phyloP scores from a whole-genome alignment of 2,113 vertebrate genomes.

The Dromaius novaehollandiae region DNA sequence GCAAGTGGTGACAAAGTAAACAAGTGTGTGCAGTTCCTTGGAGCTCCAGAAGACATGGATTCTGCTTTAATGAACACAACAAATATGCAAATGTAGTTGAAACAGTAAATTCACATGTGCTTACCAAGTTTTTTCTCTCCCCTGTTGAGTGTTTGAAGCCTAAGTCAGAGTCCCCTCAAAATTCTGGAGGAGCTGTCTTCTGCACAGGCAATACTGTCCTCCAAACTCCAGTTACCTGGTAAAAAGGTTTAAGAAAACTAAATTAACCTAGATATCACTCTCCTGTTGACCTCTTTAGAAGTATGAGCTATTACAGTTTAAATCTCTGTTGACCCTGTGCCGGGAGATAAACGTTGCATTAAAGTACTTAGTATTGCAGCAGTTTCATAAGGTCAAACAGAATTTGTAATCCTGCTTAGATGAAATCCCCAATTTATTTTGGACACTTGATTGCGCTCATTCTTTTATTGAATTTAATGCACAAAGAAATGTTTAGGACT shows the following conservation, averaged over 20 bases:
- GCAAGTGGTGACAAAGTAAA: neutral
- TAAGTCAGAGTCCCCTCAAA: neutral
- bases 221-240: neutral
- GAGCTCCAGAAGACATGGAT: neutral
- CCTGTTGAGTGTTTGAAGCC: neutral
- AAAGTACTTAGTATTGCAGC: neutral
- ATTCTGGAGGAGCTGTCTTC: neutral
- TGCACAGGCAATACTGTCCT: neutral
- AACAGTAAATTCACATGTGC: neutral
- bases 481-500: neutral
- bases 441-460: neutral
- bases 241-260: neutral
- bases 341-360: neutral
- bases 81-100: neutral
- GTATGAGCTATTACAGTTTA: neutral
- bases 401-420: neutral
- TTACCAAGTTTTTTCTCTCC: neutral
- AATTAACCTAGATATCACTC: neutral
- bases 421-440: neutral
- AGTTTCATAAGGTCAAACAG: neutral
- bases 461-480: neutral
- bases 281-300: neutral
- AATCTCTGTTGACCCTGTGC: neutral
- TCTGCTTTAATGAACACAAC: neutral
- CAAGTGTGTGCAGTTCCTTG: neutral